These are phyloP conservation scores for Oncorhynchus gorbuscha DNA, from an alignment of 2,113 vertebrate species.

Conservation along the genomic window DNA sequence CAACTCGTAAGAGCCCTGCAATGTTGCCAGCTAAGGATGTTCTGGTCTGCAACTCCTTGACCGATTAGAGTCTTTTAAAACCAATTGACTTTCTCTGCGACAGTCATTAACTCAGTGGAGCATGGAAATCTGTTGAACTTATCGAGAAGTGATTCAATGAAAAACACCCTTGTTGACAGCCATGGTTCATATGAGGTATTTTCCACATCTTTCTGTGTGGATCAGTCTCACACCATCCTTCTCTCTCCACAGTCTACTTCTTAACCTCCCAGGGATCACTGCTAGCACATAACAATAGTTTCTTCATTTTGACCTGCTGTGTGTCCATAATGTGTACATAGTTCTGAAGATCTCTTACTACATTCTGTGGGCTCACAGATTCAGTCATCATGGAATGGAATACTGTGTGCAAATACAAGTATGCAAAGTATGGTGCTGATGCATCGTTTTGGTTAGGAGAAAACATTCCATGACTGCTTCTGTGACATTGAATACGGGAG, in stretches of 20 bases:
- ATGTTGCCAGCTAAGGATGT: conserved; percentile 47
- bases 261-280: conserved; percentile 32
- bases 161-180: neutral
- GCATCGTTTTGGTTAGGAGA: conserved; percentile 20
- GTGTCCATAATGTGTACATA: conserved; percentile 45
- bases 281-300: conserved; percentile 64
- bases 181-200: conserved; percentile 21
- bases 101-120: conserved; percentile 15
- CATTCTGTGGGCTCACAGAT: conserved; percentile 49
- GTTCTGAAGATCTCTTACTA: conserved; percentile 53
- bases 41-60: conserved; percentile 16
- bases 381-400: conserved; percentile 48
- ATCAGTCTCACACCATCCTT: conserved; percentile 29
- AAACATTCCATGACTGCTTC: conserved; percentile 39
- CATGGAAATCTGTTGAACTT: neutral
- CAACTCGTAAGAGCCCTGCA: conserved; percentile 9
- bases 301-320: conserved; percentile 54
- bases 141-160: neutral
- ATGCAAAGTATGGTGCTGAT: conserved; percentile 26
- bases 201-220: conserved; percentile 36
- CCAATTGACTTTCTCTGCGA: conserved; percentile 36
- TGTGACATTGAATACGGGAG: conserved; percentile 14
- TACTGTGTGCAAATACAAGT: conserved; percentile 58
- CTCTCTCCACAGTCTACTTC: conserved; percentile 38
- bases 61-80: conserved; percentile 45